A percentile compares a stretch with the other conserved stretches of the same genome.
phyloP scores from a whole-genome alignment of 2,797 vertebrate species.

The Semaprochilodus insignis region DNA sequence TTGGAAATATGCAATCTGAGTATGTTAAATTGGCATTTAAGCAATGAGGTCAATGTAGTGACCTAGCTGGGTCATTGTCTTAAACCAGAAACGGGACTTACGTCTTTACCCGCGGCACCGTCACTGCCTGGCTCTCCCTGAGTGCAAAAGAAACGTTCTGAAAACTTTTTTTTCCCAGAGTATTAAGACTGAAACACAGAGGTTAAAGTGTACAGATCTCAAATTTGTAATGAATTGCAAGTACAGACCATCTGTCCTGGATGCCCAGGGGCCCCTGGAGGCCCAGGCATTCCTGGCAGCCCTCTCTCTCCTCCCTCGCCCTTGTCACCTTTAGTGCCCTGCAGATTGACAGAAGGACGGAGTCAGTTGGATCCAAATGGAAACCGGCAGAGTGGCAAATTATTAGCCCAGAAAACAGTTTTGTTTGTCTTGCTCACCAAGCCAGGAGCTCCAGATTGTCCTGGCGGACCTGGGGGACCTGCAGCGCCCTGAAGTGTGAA shows the following conservation, averaged over 20 bases:
- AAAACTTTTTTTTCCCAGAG: not conserved
- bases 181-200: not conserved
- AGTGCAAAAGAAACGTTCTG: slow-evolving; percentile 1
- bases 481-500: slow-evolving; percentile 74
- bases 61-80: not conserved
- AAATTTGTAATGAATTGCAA: not conserved
- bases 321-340: slow-evolving; percentile 92
- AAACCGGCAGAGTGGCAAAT: slow-evolving; percentile 23
- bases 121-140: slow-evolving; percentile 91
- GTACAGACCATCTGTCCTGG: slow-evolving; percentile 86
- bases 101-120: slow-evolving; percentile 89
- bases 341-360: not conserved
- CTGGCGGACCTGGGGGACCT: slow-evolving; percentile 79
- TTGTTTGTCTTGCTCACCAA: slow-evolving; percentile 72
- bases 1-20: slow-evolving; percentile 22
- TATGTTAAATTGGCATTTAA: not conserved
- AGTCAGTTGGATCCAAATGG: not conserved
- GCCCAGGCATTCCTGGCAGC: slow-evolving; percentile 84
- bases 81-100: slow-evolving; percentile 71
- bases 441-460: slow-evolving; percentile 78
- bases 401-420: slow-evolving; percentile 3
- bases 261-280: slow-evolving; percentile 89
- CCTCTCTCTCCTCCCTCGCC: slow-evolving; percentile 89
- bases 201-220: not conserved
- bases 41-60: not conserved